A percentile compares a stretch with the other conserved stretches of the same genome.
These are phyloP conservation scores for Chloropsis cyanopogon DNA, from an alignment of 2,113 vertebrate genomes.

Conservation along the genomic window DNA sequence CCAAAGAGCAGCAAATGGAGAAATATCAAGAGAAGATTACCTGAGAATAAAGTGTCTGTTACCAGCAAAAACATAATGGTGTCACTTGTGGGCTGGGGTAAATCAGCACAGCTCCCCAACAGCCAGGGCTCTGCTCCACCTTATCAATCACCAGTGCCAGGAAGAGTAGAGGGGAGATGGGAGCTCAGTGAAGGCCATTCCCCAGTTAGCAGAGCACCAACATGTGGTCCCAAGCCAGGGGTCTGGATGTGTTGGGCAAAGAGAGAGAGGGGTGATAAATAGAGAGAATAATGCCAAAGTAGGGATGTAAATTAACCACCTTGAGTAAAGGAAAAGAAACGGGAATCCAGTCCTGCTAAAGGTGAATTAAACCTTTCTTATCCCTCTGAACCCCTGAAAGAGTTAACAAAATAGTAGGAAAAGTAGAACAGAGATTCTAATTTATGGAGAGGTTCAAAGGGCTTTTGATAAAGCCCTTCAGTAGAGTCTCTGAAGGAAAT, in stretches of 20 bases:
- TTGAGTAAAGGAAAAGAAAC: not conserved
- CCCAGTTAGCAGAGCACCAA: not conserved
- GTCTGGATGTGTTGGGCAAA: not conserved
- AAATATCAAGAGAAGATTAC: not conserved
- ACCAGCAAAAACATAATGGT: not conserved
- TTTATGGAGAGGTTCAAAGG: conserved; percentile 73
- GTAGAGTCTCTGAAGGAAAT: conserved; percentile 69
- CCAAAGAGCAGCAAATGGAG: not conserved
- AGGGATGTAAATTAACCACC: not conserved
- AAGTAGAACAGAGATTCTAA: conserved; percentile 66
- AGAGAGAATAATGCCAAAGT: not conserved
- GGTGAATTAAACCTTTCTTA: not conserved
- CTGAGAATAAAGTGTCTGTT: not conserved
- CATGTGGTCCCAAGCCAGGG: not conserved
- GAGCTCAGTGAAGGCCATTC: not conserved
- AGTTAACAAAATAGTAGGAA: conserved; percentile 62
- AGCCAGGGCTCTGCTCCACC: not conserved
- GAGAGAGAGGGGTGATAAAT: not conserved
- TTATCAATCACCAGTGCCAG: not conserved
- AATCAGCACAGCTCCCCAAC: not conserved
- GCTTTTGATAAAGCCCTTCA: conserved; percentile 71
- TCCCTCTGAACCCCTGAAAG: conserved; percentile 22
- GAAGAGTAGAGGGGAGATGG: not conserved
- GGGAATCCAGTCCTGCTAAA: not conserved
- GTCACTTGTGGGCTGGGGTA: not conserved